Evolutionary conservation across 2,797 vertebrate genomes (phyloP).

Genomic region (Phrynocephalus guinanensis): DNA sequence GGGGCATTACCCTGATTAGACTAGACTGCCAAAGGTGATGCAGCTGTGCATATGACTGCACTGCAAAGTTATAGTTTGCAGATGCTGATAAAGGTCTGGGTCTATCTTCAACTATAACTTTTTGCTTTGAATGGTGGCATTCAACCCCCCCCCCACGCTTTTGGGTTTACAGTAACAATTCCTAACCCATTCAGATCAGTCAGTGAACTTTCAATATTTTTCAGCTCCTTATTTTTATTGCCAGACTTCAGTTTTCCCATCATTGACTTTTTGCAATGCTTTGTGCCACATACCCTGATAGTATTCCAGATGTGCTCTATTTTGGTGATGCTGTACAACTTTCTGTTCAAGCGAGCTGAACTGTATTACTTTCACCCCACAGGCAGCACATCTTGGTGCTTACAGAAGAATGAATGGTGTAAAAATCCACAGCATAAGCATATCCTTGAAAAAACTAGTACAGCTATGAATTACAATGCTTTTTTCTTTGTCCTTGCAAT

Average conservation of each 20-base stretch:
- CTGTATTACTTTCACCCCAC: neutral
- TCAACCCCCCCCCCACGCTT: neutral
- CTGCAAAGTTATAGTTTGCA: no score
- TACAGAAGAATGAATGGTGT: constrained; percentile 19
- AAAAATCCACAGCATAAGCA: constrained; percentile 18
- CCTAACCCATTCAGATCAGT: neutral
- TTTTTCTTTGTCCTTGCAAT: neutral
- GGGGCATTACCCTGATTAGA: no score
- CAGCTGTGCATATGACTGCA: no score
- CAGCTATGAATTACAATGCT: neutral
- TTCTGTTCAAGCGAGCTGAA: fast-evolving
- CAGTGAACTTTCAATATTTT: neutral
- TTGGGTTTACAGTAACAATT: neutral
- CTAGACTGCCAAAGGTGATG: no score
- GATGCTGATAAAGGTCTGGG: no score
- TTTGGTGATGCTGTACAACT: neutral
- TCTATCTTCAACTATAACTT: no score
- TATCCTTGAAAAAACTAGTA: constrained; percentile 34
- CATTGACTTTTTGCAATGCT: neutral
- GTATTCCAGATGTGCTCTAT: neutral
- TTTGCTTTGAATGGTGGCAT: neutral
- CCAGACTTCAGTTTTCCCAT: fast-evolving
- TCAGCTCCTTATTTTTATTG: neutral
- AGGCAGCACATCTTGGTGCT: neutral
- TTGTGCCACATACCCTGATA: neutral